Base-by-base conservation (phyloP, 1,140 invertebrate species). In the Metaphire vulgaris region DNA sequence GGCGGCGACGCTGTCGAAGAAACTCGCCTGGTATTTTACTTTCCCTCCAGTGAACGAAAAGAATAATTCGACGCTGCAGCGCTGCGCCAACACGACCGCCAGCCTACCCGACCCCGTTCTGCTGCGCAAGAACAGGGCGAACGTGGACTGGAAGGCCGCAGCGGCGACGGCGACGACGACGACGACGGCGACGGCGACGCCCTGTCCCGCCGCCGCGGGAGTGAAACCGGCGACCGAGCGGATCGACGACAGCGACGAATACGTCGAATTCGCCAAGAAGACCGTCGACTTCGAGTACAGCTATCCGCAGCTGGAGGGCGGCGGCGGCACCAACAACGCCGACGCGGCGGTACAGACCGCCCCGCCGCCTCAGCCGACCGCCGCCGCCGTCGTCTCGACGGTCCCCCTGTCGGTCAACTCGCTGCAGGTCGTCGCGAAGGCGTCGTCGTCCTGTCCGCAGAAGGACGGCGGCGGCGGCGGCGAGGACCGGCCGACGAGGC, bases 261-360 rank as follows among this genome's bases (percentile, higher is more conserved):
- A 71, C 69, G 69, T 71, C 21, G 69, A 71, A 15, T 56, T 56
- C 21, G 14, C 33, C 28, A 71, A 71, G 30, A 30, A 71, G 69
- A 33, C 30, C 1, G 30, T 33, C 30, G 69, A 71, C 28, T 71
- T 71, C 30, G 30, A 71, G 69, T 71, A 71, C 69, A 71, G 69
- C 29, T 71, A 71, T 16, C 69, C 69, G 1, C 41, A 56, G 41
- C 41, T 56, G 41, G 41, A 56, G 41, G 6, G 6, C 41, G 41
- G 6, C 41, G 41, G 21, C 6, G 21, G 21, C 21, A 21, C 21
- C 41, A 12, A 21, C 41, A n/a, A n/a, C n/a, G 6, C 41, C 41
- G 41, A 56, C 21, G 6, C 41, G 41, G 21, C 6, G 21, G 21
- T 56, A 21, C 21, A 6, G 6, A 21, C 41, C 6, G 21, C 6